A percentile compares a stretch with the other conserved stretches of the same genome.
These are phyloP conservation scores for Vulpes vulpes DNA, from an alignment of 2,113 vertebrate genomes.

Conservation along the genomic window DNA sequence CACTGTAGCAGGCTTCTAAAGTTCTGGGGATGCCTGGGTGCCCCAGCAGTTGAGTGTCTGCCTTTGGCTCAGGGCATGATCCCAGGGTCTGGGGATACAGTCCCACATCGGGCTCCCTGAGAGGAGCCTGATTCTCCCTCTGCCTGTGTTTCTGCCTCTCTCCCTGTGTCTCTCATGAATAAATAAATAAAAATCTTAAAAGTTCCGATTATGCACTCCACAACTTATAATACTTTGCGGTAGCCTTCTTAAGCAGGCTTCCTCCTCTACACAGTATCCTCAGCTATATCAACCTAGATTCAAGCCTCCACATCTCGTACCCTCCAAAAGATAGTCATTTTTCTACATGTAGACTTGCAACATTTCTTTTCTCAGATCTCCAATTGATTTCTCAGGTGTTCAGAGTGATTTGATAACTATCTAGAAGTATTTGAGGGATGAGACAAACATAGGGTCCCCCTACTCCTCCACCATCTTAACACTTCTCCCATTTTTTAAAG, in stretches of 20 bases:
- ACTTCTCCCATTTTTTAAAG: neutral
- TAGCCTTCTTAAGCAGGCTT: neutral
- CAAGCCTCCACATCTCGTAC: neutral
- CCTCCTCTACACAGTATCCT: neutral
- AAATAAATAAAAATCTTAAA: neutral
- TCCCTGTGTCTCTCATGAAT: too few relatives aligned
- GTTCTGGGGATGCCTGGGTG: too few relatives aligned
- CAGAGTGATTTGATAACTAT: neutral
- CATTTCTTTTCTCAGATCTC: neutral
- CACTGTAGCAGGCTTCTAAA: neutral
- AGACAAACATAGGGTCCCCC: neutral
- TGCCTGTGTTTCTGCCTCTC: too few relatives aligned
- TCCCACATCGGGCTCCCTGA: too few relatives aligned
- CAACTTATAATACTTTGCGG: neutral
- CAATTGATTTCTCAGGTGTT: neutral
- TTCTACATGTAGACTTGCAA: neutral
- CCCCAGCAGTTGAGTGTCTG: too few relatives aligned
- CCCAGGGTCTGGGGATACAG: too few relatives aligned
- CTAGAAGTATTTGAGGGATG: neutral
- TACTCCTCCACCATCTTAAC: neutral
- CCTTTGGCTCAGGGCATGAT: too few relatives aligned
- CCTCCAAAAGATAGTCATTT: neutral
- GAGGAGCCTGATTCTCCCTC: too few relatives aligned
- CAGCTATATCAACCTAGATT: neutral
- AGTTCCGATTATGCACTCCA: neutral